A percentile compares a stretch with the other conserved stretches of the same genome.
phyloP scores from a whole-genome alignment of 2,888 invertebrate species.

The Trissoscelio sp. region DNA sequence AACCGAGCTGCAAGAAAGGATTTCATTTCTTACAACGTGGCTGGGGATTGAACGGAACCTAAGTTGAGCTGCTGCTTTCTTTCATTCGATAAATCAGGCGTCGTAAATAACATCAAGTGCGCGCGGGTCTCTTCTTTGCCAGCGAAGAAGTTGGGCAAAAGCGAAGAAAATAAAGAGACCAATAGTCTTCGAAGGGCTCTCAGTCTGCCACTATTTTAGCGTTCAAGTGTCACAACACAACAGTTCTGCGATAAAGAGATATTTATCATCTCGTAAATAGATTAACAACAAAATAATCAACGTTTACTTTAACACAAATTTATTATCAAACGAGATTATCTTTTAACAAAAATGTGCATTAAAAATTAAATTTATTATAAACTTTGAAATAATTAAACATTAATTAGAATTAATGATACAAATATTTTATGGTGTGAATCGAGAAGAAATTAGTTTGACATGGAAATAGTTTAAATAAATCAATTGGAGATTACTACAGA shows the following conservation, averaged over 20 bases:
- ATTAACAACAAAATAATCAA: conserved; percentile 34
- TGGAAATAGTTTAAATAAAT: conserved; percentile 33
- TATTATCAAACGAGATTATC: neutral
- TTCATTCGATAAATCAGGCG: conserved; percentile 81
- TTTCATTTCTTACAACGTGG: conserved; percentile 77
- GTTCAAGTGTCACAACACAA: conserved; percentile 70
- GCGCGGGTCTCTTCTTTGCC: conserved; percentile 74
- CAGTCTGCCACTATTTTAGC: conserved; percentile 76
- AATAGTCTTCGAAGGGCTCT: conserved; percentile 77
- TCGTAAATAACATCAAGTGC: conserved; percentile 82
- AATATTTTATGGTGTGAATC: neutral
- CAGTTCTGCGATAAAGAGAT: conserved; percentile 55
- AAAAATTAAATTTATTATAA: neutral
- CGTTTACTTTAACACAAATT: neutral
- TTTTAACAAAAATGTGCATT: neutral
- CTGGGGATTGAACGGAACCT: conserved; percentile 75
- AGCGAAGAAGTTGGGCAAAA: conserved; percentile 72
- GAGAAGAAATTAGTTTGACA: conserved; percentile 21
- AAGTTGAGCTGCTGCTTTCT: conserved; percentile 79
- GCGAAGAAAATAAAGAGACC: conserved; percentile 80
- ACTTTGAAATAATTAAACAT: too few species aligned
- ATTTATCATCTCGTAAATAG: conserved; percentile 55
- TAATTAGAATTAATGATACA: too few species aligned
- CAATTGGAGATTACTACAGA: conserved; percentile 29
- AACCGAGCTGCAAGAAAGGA: conserved; percentile 66